These are phyloP conservation scores for Balaenoptera acutorostrata DNA, from an alignment of 2,113 vertebrate genomes.

Conservation along the genomic window DNA sequence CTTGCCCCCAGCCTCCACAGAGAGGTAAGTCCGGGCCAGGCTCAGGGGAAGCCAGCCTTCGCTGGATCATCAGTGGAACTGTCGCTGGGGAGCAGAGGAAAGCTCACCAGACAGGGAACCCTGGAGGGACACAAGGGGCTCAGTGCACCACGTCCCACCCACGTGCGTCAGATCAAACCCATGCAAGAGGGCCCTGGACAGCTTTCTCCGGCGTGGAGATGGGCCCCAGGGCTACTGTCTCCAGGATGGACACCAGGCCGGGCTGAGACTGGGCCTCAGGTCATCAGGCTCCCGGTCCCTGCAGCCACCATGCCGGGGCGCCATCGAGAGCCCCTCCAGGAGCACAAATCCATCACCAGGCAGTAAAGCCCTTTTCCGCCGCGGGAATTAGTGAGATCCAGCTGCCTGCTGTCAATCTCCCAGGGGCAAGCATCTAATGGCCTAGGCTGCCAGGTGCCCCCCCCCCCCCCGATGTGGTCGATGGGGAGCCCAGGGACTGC, in stretches of 20 bases:
- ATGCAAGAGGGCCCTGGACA: not conserved
- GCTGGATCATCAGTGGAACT: fast-evolving
- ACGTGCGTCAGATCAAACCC: not conserved
- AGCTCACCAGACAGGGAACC: not conserved
- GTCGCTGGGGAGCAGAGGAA: not conserved
- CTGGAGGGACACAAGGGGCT: not conserved
- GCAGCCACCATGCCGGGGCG: not conserved
- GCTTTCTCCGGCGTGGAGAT: not conserved
- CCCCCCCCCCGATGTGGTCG: too few relatives aligned
- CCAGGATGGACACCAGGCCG: not conserved
- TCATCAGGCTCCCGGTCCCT: not conserved
- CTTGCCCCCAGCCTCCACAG: not conserved
- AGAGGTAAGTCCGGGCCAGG: not conserved
- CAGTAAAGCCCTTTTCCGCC: constrained; percentile 12
- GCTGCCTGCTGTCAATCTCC: too few relatives aligned
- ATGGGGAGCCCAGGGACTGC: too few relatives aligned
- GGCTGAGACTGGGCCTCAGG: not conserved
- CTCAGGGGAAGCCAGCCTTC: not conserved
- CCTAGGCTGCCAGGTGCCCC: too few relatives aligned
- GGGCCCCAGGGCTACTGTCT: not conserved
- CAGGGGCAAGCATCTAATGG: too few relatives aligned
- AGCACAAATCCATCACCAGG: not conserved
- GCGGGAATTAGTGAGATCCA: not conserved
- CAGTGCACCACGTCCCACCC: too few relatives aligned
- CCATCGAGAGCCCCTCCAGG: not conserved